A percentile compares a stretch with the other conserved stretches of the same genome.
These are phyloP conservation scores for Acronicta aceris DNA, from an alignment of 2,888 invertebrate genomes.

Conservation along the genomic window DNA sequence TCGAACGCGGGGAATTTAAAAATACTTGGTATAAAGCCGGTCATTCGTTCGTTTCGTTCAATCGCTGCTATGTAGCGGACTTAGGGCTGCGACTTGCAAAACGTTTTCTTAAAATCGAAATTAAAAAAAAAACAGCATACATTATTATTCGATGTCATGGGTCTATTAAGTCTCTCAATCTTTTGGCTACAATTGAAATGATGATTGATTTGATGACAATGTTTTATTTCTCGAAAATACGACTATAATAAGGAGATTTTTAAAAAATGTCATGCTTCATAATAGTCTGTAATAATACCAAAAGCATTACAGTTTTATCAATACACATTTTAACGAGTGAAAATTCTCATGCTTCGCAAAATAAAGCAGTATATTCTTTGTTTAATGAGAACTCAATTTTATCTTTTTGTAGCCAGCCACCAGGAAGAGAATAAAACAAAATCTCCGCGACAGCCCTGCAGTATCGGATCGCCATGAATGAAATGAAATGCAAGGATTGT, in stretches of 20 bases:
- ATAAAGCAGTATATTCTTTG: too few species aligned
- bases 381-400: neutral
- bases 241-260: too few species aligned
- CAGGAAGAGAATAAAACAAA: neutral
- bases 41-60: constrained; percentile 60
- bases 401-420: neutral
- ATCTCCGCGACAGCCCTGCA: constrained; percentile 53
- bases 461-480: constrained; percentile 57
- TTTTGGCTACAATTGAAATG: neutral
- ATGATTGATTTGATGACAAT: too few species aligned
- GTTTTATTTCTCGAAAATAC: too few species aligned
- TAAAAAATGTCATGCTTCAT: too few species aligned
- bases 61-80: constrained; percentile 53
- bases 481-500: constrained; percentile 74
- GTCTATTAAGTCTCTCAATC: too few species aligned
- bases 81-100: constrained; percentile 61
- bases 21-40: constrained; percentile 62
- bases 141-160: too few species aligned
- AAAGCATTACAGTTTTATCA: too few species aligned
- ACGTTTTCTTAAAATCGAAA: neutral
- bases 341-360: too few species aligned
- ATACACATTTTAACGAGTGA: too few species aligned
- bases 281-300: too few species aligned
- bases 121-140: neutral
- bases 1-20: constrained; percentile 61